Base-by-base conservation (phyloP, 2,113 vertebrate species). In the Myiagra hebetior region DNA sequence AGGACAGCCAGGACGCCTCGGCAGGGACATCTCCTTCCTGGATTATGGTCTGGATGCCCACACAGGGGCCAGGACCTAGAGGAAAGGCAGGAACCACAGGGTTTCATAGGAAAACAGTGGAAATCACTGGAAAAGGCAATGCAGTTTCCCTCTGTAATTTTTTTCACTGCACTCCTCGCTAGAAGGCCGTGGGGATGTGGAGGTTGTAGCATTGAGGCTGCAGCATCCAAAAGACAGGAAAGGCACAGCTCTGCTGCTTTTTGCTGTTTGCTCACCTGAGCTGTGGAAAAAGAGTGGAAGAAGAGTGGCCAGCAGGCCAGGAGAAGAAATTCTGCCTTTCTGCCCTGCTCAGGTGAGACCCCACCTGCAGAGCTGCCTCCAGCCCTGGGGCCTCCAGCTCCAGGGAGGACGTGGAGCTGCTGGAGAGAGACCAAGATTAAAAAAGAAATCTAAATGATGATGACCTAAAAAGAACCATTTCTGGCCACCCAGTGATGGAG, bases 401-500 rank as follows among this genome's bases (percentile, higher is more conserved):
- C 20, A 68, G n/a, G 19, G 4, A 82, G 33, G 46, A 53, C 0
- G 0, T 59, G 52, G 46, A 59, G 33, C 28, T 74, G 69, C 28
- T 82, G 69, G 7, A 67, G 23, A 20, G 15, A 75, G 6, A 0
- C 33, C 11, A 75, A 44, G 23, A 20, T 33, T 50, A 13, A 4
- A 18, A 63, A 41, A 19, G 23, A 31, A 49, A 4, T 33, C 33
- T 13, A 21, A 52, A 39, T n/a, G 1, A 21, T 67, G 37, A 30
- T 52, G n/a, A 47, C 24, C 13, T 47, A 50, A 85, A 78, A 30
- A 11, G 1, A 42, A 67, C 2, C n/a, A 50, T 6, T 2, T 0
- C 37, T 7, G 0, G 14, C 1, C 2, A 7, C 20, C 12, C 6
- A 2, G 5, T 37, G 16, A 24, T 1, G 2, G 1, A 10, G 9